Conservation (phyloP, 2,888 invertebrate genomes). For the Hydriomena furcata region DNA sequence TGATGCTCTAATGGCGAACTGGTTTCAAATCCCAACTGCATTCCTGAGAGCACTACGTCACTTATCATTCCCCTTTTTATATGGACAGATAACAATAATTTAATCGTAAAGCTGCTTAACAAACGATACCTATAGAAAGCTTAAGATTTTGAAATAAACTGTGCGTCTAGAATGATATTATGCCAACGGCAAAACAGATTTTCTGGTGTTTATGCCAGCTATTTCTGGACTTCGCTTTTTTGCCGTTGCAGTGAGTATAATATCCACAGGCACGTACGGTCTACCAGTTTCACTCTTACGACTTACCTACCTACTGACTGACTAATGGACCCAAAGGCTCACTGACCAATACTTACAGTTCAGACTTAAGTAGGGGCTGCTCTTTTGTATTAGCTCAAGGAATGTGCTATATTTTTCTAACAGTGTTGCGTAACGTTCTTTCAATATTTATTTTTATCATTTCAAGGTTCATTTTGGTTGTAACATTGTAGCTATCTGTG, state of each 20-base stretch:
- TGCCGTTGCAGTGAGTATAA: constrained; percentile 36
- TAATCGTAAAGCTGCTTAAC: neutral
- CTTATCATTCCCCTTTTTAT: constrained; percentile 43
- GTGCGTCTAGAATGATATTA: constrained; percentile 26
- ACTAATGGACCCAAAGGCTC: too few relatives aligned
- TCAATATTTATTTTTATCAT: too few relatives aligned
- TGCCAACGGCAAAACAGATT: constrained; percentile 27
- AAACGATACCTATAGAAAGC: neutral
- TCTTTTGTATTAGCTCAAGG: too few relatives aligned
- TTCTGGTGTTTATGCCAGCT: constrained; percentile 34
- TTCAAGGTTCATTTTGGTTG: too few relatives aligned
- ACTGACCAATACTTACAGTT: constrained; percentile 35
- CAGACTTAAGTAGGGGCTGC: too few relatives aligned
- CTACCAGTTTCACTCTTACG: constrained; percentile 68
- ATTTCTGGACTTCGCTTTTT: constrained; percentile 39
- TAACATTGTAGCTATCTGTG: too few relatives aligned
- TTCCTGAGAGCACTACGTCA: constrained; percentile 50
- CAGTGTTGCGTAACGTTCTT: too few relatives aligned
- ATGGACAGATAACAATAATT: neutral
- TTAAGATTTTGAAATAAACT: constrained; percentile 7
- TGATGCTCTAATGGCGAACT: constrained; percentile 51
- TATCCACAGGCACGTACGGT: constrained; percentile 43
- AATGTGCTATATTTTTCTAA: too few relatives aligned
- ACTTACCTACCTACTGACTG: too few relatives aligned
- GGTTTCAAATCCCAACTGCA: constrained; percentile 49